A percentile compares a stretch with the other conserved stretches of the same genome.
Conservation (phyloP, 2,113 vertebrate genomes). For the Chionodraco myersi region DNA sequence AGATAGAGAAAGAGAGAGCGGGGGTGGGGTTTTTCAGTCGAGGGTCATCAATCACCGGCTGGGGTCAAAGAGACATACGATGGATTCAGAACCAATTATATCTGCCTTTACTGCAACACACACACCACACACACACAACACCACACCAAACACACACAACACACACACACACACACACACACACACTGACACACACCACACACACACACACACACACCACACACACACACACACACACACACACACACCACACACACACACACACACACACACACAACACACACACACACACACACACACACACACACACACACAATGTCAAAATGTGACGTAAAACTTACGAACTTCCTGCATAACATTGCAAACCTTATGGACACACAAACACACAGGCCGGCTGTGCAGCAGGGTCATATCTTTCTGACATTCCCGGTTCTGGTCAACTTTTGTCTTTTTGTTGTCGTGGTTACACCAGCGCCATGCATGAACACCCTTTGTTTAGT, state of each 20-base stretch:
- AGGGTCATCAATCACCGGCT: conserved; percentile 83
- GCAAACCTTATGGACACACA: conserved; percentile 19
- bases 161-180: no score
- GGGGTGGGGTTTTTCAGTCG: conserved; percentile 75
- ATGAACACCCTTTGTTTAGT: conserved; percentile 67
- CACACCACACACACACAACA: background rate
- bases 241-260: no score
- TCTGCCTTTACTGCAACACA: conserved; percentile 58
- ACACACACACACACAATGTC: no score
- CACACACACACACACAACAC: no score
- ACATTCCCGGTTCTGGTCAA: conserved; percentile 79
- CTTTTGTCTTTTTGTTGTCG: conserved; percentile 77
- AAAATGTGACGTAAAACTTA: background rate
- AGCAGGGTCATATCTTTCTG: conserved; percentile 73
- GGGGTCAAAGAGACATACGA: conserved; percentile 80
- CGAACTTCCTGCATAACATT: background rate
- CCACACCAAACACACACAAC: no score
- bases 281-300: no score
- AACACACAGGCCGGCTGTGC: conserved; percentile 49
- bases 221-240: no score
- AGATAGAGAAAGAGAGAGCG: conserved; percentile 39
- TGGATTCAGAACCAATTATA: conserved; percentile 82
- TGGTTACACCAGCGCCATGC: conserved; percentile 64
- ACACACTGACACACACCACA: no score
- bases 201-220: no score